These are phyloP conservation scores for Uropetala carovei DNA, from an alignment of 2,888 invertebrate species.

Conservation along the genomic window DNA sequence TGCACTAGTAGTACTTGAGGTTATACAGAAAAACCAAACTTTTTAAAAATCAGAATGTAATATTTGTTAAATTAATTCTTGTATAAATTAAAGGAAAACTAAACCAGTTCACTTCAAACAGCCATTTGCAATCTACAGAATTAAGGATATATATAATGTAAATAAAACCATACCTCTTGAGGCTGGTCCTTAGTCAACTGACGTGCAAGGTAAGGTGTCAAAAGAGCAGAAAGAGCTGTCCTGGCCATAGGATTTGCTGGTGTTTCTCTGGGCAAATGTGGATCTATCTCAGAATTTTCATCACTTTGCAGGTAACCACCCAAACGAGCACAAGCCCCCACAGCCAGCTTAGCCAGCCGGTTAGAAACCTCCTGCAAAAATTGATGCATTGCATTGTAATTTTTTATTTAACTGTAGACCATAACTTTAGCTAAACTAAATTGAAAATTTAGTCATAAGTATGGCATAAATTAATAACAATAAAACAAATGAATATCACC, in stretches of 20 bases:
- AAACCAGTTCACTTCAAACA: too few species aligned
- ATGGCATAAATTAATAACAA: neutral
- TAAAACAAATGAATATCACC: conserved; percentile 44
- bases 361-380: conserved; percentile 91
- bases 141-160: neutral
- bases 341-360: conserved; percentile 90
- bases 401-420: too few species aligned
- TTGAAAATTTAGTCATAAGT: too few species aligned
- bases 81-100: too few species aligned
- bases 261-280: conserved; percentile 63
- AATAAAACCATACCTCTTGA: conserved; percentile 81
- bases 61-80: too few species aligned
- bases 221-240: conserved; percentile 80
- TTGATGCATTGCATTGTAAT: conserved; percentile 31
- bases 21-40: too few species aligned
- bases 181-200: conserved; percentile 85
- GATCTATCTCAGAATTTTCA: conserved; percentile 77
- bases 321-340: conserved; percentile 89
- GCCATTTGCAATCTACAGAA: too few species aligned
- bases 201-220: conserved; percentile 92
- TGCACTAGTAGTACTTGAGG: too few species aligned
- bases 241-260: conserved; percentile 80
- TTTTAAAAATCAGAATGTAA: too few species aligned
- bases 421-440: too few species aligned
- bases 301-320: conserved; percentile 83